phyloP scores from a whole-genome alignment of 2,888 invertebrate genomes.

The Sycophila texana region DNA sequence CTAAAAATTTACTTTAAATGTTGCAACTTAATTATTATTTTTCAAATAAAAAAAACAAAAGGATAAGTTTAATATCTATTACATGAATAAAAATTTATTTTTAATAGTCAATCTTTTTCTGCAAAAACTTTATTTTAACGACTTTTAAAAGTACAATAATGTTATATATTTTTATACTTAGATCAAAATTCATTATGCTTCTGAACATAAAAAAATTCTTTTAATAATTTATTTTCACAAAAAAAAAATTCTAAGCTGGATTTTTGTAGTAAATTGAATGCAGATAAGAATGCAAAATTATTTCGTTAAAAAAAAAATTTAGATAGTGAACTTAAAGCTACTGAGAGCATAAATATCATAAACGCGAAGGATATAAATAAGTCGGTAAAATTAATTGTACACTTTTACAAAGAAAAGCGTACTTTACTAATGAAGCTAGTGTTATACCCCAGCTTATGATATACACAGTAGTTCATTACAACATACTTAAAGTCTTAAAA shows the following conservation, averaged over 20 bases:
- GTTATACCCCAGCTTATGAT: conserved; percentile 60
- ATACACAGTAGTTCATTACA: conserved; percentile 68
- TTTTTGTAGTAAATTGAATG: conserved; percentile 40
- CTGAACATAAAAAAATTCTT: conserved; percentile 55
- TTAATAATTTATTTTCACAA: conserved; percentile 53
- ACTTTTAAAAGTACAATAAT: conserved; percentile 58
- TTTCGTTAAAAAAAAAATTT: conserved; percentile 26
- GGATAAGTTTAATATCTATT: conserved; percentile 2
- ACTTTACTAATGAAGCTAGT: conserved; percentile 48
- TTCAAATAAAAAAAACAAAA: not conserved
- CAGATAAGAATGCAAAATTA: conserved; percentile 48
- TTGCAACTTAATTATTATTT: conserved; percentile 13
- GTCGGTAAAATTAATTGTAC: conserved; percentile 50
- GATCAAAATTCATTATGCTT: conserved; percentile 52
- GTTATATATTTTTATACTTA: conserved; percentile 54
- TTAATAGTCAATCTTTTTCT: conserved; percentile 49
- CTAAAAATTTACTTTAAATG: conserved; percentile 4
- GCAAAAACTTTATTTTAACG: conserved; percentile 59
- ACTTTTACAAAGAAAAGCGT: conserved; percentile 51
- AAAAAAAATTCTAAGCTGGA: conserved; percentile 52
- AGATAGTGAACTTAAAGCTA: conserved; percentile 14
- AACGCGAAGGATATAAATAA: conserved; percentile 52
- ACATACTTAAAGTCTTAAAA: conserved; percentile 67
- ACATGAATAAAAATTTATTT: conserved; percentile 37
- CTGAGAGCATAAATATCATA: conserved; percentile 49